Base-by-base conservation (phyloP, 2,113 vertebrate species). In the Macrotus californicus region DNA sequence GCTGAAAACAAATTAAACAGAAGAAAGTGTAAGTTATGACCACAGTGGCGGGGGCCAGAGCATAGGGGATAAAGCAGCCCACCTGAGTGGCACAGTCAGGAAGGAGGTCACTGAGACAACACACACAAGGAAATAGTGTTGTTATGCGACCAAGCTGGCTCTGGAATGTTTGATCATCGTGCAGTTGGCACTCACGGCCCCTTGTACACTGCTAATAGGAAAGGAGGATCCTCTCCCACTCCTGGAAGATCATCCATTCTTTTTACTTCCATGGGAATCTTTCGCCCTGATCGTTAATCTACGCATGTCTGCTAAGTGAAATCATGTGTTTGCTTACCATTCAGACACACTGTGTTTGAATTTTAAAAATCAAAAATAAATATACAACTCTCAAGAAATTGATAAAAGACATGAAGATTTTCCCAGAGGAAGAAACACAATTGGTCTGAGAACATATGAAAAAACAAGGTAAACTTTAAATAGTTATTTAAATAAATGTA, bases 341-440 rank as follows among this genome's bases (percentile, higher is more conserved):
- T 73, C 48, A 77, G 84, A 52, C 92, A 76, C 3, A 72, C 4
- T 8, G 24, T 2, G 21, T 54, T 80, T 43, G 24, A 72, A 77
- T 66, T 54, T 95, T n/a, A 39, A 94, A 96, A 83, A 24, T 10
- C 6, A 79, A 79, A 86, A 66, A 72, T 21, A 66, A 87, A 72
- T 69, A 91, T 5, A 34, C 1, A 36, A 69, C 4, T 29, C 50
- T 80, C 50, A 56, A 72, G 19, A 81, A 79, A 69, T 11, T 1
- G 11, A 41, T 43, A 16, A 43, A 85, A 52, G 22, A 36, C 43
- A 59, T 2, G 19, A 89, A 7, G 9, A 52, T n/a, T 85, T 91
- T 85, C 29, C 48, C 31, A 61, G 15, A 79, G 67, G 39, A 82
- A 93, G 83, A 50, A 84, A 72, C 11, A 83, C 1, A 56, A 34